Conservation (phyloP, 2,113 vertebrate species). For the Asarcornis scutulata region DNA sequence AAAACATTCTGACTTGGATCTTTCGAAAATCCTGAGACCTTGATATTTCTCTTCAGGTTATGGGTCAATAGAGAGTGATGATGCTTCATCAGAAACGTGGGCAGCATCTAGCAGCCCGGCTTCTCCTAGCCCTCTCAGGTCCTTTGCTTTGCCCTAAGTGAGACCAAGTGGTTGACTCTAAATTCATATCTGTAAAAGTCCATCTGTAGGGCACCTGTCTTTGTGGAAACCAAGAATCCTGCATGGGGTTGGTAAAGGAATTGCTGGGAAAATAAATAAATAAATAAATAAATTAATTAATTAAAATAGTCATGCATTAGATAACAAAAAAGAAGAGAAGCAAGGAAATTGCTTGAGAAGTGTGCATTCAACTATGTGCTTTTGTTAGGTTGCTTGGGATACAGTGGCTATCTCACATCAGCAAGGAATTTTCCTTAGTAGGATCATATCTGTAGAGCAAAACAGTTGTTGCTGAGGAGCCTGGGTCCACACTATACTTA, state of each 20-base stretch:
- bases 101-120: background rate
- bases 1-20: background rate
- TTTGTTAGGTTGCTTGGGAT: background rate
- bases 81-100: background rate
- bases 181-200: background rate
- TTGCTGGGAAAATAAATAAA: background rate
- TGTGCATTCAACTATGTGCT: background rate
- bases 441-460: background rate
- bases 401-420: background rate
- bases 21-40: background rate
- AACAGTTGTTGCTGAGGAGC: background rate
- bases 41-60: background rate
- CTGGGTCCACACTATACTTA: background rate
- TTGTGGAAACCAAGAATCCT: background rate
- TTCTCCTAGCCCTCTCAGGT: background rate
- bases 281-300: too few relatives aligned
- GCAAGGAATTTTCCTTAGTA: background rate
- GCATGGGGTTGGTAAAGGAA: background rate
- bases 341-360: background rate
- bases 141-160: background rate
- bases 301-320: background rate
- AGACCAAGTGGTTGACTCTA: background rate
- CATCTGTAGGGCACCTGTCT: background rate
- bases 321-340: background rate
- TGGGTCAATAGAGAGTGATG: background rate